A percentile compares a stretch with the other conserved stretches of the same genome.
Conservation (phyloP, 2,797 vertebrate species). For the Xenopus petersii region DNA sequence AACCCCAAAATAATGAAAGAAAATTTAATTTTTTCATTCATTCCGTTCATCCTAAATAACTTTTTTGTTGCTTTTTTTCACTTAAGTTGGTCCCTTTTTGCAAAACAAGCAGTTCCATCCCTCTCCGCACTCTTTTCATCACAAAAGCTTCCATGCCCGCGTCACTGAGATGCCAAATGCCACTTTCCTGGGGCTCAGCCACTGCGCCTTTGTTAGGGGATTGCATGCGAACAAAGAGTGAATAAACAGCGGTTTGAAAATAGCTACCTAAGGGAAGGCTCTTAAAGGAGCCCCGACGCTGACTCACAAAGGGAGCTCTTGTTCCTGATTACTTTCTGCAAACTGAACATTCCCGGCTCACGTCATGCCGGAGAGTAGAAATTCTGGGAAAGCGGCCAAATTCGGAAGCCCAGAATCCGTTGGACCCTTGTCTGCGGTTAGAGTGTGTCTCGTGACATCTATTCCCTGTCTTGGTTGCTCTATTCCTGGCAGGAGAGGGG, state of each 20-base stretch:
- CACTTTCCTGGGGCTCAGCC: constrained; percentile 10
- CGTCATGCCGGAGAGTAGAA: constrained; percentile 35
- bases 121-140: constrained; percentile 18
- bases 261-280: constrained; percentile 43
- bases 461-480: no score
- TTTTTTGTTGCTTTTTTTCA: not conserved
- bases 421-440: no score
- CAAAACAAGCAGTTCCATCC: not conserved
- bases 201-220: constrained; percentile 34
- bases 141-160: not conserved
- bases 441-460: no score
- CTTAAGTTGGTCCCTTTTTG: constrained; percentile 7
- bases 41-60: no score
- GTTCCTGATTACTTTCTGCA: constrained; percentile 49
- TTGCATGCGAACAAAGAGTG: constrained; percentile 31
- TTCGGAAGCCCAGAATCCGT: no score
- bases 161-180: constrained; percentile 26
- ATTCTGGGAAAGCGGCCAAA: constrained; percentile 49
- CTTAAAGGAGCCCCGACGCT: constrained; percentile 53
- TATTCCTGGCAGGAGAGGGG: no score
- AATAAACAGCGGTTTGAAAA: constrained; percentile 49
- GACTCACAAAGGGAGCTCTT: constrained; percentile 54
- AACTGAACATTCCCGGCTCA: constrained; percentile 26
- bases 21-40: no score
- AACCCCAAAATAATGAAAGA: no score